These are phyloP conservation scores for Rhegmatorhina hoffmannsi DNA, from an alignment of 2,113 vertebrate species.

Conservation along the genomic window DNA sequence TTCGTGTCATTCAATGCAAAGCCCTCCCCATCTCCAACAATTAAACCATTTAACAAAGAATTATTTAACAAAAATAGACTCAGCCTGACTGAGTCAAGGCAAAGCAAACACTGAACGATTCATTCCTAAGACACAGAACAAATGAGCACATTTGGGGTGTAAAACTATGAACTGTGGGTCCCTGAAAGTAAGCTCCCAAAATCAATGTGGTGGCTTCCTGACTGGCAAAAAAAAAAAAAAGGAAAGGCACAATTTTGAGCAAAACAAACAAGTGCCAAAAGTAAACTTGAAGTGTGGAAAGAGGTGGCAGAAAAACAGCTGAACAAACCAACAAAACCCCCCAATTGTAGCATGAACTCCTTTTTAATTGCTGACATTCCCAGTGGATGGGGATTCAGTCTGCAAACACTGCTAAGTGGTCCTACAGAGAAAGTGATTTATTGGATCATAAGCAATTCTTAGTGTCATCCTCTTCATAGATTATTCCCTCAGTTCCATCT, in stretches of 20 bases:
- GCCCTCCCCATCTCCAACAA: neutral
- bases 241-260: neutral
- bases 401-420: neutral
- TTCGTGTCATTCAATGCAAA: neutral
- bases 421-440: neutral
- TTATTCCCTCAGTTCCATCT: neutral
- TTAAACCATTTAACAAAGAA: neutral
- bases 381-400: neutral
- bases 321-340: neutral
- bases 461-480: neutral
- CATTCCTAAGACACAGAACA: neutral
- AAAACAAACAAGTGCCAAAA: neutral
- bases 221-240: neutral
- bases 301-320: neutral
- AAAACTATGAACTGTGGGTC: neutral
- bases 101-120: neutral
- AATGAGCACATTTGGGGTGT: neutral
- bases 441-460: neutral
- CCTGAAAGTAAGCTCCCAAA: neutral
- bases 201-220: neutral
- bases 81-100: neutral
- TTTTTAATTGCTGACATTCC: neutral
- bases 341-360: neutral
- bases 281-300: neutral
- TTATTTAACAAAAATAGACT: neutral